Conservation (phyloP, 2,888 invertebrate genomes). For the Hofmannophila pseudospretella region DNA sequence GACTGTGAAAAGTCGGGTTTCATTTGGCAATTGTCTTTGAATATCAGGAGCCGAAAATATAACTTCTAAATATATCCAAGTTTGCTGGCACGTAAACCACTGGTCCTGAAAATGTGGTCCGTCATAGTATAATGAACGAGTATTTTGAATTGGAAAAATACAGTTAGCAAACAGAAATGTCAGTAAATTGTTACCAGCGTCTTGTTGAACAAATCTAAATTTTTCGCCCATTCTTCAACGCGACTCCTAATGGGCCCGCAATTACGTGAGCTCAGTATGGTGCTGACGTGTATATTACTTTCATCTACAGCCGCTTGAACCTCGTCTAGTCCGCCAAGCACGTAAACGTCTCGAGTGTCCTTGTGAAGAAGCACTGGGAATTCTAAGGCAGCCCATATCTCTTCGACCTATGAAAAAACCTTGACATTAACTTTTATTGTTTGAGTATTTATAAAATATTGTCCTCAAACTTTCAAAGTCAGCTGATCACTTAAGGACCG, state of each 20-base stretch:
- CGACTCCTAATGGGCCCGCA: conserved; percentile 89
- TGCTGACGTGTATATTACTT: conserved; percentile 90
- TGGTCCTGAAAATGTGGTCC: conserved; percentile 91
- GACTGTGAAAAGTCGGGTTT: conserved; percentile 89
- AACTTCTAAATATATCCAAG: conserved; percentile 96
- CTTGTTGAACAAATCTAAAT: conserved; percentile 86
- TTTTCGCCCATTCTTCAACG: conserved; percentile 89
- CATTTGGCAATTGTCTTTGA: conserved; percentile 93
- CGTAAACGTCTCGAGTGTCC: conserved; percentile 89
- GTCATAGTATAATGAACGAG: too few relatives aligned
- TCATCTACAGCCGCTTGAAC: conserved; percentile 90
- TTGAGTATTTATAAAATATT: background rate
- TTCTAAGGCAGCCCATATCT: conserved; percentile 88
- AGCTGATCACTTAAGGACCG: too few relatives aligned
- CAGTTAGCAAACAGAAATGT: background rate
- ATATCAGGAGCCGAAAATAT: conserved; percentile 97
- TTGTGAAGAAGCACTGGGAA: conserved; percentile 87
- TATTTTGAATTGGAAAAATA: background rate
- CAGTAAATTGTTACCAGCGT: conserved; percentile 81
- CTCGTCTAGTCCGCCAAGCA: conserved; percentile 91
- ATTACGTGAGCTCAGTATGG: conserved; percentile 91
- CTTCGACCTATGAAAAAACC: conserved; percentile 81
- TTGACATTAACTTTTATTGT: too few relatives aligned
- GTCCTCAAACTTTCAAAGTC: background rate
- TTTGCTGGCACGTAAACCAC: conserved; percentile 92